Conservation (phyloP, 2,888 invertebrate species). For the Petrophora chlorosata region DNA sequence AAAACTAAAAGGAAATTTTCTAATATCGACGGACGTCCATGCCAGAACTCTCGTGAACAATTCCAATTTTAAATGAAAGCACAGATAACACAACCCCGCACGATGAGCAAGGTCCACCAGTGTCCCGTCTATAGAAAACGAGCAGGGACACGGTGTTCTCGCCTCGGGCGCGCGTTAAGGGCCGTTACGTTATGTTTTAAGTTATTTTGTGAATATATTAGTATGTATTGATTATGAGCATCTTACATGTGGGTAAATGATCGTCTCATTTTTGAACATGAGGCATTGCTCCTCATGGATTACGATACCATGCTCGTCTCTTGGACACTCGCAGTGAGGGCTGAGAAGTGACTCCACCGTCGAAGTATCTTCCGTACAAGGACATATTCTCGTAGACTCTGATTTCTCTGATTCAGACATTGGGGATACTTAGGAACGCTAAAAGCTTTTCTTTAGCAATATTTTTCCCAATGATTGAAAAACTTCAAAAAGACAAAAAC, state of each 20-base stretch:
- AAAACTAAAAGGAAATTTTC: no score
- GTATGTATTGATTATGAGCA: no score
- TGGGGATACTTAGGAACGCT: background rate
- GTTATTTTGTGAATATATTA: no score
- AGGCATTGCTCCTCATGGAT: slow-evolving; percentile 62
- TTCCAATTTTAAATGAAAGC: no score
- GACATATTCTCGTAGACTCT: slow-evolving; percentile 42
- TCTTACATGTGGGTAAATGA: slow-evolving; percentile 61
- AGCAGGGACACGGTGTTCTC: no score
- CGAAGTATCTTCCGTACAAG: slow-evolving; percentile 49
- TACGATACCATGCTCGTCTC: slow-evolving; percentile 61
- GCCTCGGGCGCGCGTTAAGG: no score
- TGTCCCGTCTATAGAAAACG: no score
- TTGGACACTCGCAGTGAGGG: slow-evolving; percentile 59
- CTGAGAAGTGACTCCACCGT: slow-evolving; percentile 36
- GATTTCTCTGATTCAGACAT: slow-evolving; percentile 45
- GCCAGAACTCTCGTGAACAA: no score
- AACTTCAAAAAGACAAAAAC: slow-evolving; percentile 28
- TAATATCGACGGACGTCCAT: no score
- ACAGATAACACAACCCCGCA: no score
- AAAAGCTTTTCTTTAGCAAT: background rate
- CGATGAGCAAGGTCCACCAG: no score
- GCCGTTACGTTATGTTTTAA: no score
- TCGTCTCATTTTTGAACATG: slow-evolving; percentile 60
- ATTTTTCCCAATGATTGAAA: slow-evolving; percentile 18